Base-by-base conservation (phyloP, 2,797 vertebrate species). In the Mus caroli region DNA sequence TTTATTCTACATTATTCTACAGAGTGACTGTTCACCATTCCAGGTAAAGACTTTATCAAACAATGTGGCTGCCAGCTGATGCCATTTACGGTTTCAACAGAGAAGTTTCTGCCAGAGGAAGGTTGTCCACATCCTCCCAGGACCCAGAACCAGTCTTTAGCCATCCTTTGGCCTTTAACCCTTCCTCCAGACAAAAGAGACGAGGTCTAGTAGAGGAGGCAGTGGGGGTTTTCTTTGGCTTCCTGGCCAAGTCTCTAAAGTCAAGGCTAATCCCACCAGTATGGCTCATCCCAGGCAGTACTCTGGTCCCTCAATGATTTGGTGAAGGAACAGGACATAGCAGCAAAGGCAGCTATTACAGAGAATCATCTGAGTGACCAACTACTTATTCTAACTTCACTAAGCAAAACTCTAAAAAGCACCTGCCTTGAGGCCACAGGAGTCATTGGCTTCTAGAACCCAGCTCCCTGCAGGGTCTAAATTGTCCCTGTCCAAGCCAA, bases 261-360 rank as follows among this genome's bases (percentile, higher is more conserved):
- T 88, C 93, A 93, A 96, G 82, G 52, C 92, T 96, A 94, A 97
- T 96, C 86, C 69, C 80, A 87, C 78, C 88, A 92, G 77, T 50
- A 95, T 93, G 95, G 91, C 26, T 90, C 85, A 67, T 95, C 84
- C 80, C 77, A 93, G 85, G 80, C 64, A 92, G 43, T 64, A 92
- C 88, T 54, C 60, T 80, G 78, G 77, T n/a, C 96, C 91, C 64
- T 46, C 93, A 83, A 54, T 80, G 84, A 94, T 31, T 86, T 86
- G 92, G n/a, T 14, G 60, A 93, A 26, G 75, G 50, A n/a, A 58
- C 1, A 88, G 62, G 11, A 83, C 58, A 82, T 34, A 78, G 40
- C 40, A 50, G 83, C 82, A 80, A 91, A 71, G n/a, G 56, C 37
- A 93, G 40, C 11, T 20, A 50, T 62, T 43, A 79, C 60, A 83